Conservation (phyloP, 2,797 vertebrate species). For the Ptychadena robeensis region DNA sequence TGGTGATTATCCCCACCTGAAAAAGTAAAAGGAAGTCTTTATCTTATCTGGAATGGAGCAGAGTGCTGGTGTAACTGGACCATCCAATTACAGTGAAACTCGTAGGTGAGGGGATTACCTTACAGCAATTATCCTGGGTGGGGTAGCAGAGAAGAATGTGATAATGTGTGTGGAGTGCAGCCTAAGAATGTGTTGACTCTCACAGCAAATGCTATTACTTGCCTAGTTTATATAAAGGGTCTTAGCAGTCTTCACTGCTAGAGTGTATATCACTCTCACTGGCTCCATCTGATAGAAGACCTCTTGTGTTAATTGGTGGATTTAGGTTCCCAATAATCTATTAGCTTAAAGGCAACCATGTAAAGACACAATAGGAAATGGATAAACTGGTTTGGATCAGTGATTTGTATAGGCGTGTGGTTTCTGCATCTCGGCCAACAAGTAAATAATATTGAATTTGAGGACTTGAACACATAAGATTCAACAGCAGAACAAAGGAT, state of each 20-base stretch:
- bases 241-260: constrained; percentile 23
- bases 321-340: constrained; percentile 32
- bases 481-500: not conserved
- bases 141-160: constrained; percentile 47
- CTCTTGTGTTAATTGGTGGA: constrained; percentile 49
- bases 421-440: constrained; percentile 29
- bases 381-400: constrained; percentile 10
- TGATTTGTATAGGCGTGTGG: constrained; percentile 8
- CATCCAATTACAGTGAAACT: constrained; percentile 44
- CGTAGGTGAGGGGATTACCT: constrained; percentile 45
- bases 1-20: constrained; percentile 9
- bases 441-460: not conserved
- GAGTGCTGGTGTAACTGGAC: constrained; percentile 6
- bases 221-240: constrained; percentile 32
- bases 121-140: constrained; percentile 50
- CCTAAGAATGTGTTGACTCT: constrained; percentile 26
- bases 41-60: constrained; percentile 38
- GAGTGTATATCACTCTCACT: constrained; percentile 40
- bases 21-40: constrained; percentile 57
- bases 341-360: constrained; percentile 32
- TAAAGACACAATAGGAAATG: constrained; percentile 11
- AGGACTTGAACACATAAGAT: constrained; percentile 4
- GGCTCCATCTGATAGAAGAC: constrained; percentile 42
- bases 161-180: constrained; percentile 44
- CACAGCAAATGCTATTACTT: constrained; percentile 42